Conservation (phyloP, 2,888 invertebrate genomes). For the Schrankia costaestrigalis region DNA sequence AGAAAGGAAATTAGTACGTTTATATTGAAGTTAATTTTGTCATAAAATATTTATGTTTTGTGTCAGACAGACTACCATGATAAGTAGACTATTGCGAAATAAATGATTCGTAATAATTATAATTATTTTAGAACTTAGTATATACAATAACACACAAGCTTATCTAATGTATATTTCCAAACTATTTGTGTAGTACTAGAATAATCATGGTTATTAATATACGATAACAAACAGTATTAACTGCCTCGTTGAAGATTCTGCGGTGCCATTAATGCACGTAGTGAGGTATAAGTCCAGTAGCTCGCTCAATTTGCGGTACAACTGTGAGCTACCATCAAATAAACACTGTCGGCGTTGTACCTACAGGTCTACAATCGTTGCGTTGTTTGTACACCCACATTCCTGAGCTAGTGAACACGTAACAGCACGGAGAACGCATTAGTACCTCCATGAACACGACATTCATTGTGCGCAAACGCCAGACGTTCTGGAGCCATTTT, state of each 20-base stretch:
- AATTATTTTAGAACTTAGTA: too few species aligned
- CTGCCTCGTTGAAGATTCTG: conserved; percentile 27
- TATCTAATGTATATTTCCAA: too few species aligned
- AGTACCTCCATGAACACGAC: conserved; percentile 25
- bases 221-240: conserved; percentile 19
- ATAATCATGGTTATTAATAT: not conserved
- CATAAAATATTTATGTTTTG: too few species aligned
- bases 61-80: too few species aligned
- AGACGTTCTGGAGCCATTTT: conserved; percentile 16
- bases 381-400: conserved; percentile 35
- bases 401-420: conserved; percentile 30
- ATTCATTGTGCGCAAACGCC: conserved; percentile 22
- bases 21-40: too few species aligned
- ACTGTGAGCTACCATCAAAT: conserved; percentile 33
- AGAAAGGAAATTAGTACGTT: too few species aligned
- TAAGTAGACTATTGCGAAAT: too few species aligned
- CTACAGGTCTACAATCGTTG: conserved; percentile 27
- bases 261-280: conserved; percentile 32
- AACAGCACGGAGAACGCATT: conserved; percentile 27
- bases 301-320: conserved; percentile 41
- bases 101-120: too few species aligned
- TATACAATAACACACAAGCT: too few species aligned
- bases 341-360: conserved; percentile 27
- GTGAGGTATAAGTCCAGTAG: conserved; percentile 30
- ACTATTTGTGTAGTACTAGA: not conserved